A percentile compares a stretch with the other conserved stretches of the same genome.
Conservation (phyloP, 2,888 invertebrate genomes). For the Lamellibrachia satsuma region DNA sequence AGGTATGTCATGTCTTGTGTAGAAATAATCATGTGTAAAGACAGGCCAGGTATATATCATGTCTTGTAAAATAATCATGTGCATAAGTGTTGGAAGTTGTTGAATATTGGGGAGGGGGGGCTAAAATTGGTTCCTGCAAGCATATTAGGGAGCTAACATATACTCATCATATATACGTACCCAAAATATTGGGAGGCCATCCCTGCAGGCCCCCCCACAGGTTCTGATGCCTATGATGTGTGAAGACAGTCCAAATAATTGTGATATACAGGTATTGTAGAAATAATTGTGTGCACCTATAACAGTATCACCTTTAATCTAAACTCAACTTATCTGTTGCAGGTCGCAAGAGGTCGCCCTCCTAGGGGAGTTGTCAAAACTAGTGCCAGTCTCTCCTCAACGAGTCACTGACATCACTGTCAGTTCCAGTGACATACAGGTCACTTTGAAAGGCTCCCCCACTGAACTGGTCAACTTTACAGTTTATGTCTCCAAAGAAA, state of each 20-base stretch:
- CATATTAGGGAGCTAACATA: background rate
- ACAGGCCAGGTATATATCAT: background rate
- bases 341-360: slow-evolving; percentile 28
- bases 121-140: too few relatives aligned
- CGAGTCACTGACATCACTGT: slow-evolving; percentile 38
- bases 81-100: too few relatives aligned
- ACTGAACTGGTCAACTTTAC: slow-evolving; percentile 31
- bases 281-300: background rate
- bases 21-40: background rate
- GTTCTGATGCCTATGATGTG: background rate
- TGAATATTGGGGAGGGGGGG: too few relatives aligned
- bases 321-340: background rate
- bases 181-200: too few relatives aligned
- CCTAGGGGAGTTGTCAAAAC: slow-evolving; percentile 41
- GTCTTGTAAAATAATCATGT: background rate
- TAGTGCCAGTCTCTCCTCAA: slow-evolving; percentile 52
- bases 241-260: background rate
- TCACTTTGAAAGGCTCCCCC: slow-evolving; percentile 31
- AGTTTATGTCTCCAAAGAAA: background rate
- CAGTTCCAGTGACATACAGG: slow-evolving; percentile 25
- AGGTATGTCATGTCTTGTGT: background rate
- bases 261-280: background rate
- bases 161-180: background rate
- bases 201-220: too few relatives aligned
- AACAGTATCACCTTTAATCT: background rate